These are phyloP conservation scores for Drosophila sp. DNA, from an alignment of 1,140 invertebrate species.

Conservation along the genomic window DNA sequence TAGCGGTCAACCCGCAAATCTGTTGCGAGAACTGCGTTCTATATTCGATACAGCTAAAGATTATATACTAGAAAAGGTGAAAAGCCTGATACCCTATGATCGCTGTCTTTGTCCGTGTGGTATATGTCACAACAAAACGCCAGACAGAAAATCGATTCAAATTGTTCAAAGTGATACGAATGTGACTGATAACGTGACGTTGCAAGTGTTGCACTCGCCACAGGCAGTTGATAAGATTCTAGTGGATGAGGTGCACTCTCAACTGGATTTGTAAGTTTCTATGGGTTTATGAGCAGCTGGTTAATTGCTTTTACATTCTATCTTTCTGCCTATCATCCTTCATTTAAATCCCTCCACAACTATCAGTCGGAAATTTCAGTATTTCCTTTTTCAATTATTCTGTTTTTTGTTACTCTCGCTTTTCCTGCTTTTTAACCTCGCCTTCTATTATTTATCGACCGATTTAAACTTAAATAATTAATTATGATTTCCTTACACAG, in stretches of 20 bases:
- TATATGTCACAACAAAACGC: slow-evolving; percentile 3
- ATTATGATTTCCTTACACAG: neutral
- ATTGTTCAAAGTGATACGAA: slow-evolving; percentile 46
- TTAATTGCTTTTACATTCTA: neutral
- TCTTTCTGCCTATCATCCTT: no score
- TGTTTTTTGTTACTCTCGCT: neutral
- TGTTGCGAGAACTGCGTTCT: slow-evolving; percentile 44
- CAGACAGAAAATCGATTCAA: slow-evolving; percentile 65
- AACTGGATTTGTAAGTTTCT: slow-evolving; percentile 50
- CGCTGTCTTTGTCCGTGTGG: slow-evolving; percentile 33
- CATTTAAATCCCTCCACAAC: no score
- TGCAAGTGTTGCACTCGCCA: slow-evolving; percentile 27
- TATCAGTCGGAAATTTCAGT: no score
- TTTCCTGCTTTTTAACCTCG: neutral
- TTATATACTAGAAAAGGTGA: slow-evolving; percentile 44
- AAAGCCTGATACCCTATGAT: slow-evolving; percentile 18
- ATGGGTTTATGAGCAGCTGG: neutral
- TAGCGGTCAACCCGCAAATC: slow-evolving; percentile 35
- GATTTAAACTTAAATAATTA: no score
- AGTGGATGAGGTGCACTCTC: slow-evolving; percentile 1
- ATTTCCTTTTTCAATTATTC: neutral
- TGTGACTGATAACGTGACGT: slow-evolving; percentile 41
- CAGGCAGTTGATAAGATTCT: slow-evolving; percentile 27
- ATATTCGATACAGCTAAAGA: slow-evolving; percentile 32
- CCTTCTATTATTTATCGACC: no score